Base-by-base conservation (phyloP, 2,888 invertebrate genomes). In the Crossocerus cetratus region DNA sequence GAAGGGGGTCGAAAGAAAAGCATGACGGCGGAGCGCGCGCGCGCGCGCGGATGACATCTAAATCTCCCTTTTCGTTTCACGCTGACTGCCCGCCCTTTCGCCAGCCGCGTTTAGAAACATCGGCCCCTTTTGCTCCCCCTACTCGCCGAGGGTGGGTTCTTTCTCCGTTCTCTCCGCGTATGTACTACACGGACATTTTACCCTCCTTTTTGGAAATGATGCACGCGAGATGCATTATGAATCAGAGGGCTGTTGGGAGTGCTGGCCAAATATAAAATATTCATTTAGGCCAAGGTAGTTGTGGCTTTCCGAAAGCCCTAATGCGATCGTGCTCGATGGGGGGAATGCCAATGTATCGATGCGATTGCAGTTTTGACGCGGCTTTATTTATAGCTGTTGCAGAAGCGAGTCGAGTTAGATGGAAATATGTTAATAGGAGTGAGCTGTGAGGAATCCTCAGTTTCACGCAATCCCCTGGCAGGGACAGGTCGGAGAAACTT, bases 1-100 rank as follows among this genome's bases (percentile, higher is more conserved):
- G 80, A 78, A 70, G 85, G 83, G 69, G 82, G 71, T 32, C 75
- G 74, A 83, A 84, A 85, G 83, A 73, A 80, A 80, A 80, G 77
- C 68, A 77, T 79, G 83, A 83, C 83, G 86, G 87, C 87, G 86
- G 86, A 86, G 89, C 5, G 32, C 32, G 32, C 83, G 86, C 87
- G 87, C 86, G 86, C 86, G 89, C 5, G 32, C 32, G 32, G 87
- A 89, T 90, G 89, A 90, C 85, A 86, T 89, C 89, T 90, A 88
- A 89, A 90, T 90, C 86, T 86, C 85, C 84, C 86, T 84, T 84
- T 85, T 84, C 86, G 85, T 85, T 87, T 85, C 86, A 83, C 80
- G 82, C 86, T 85, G 80, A 84, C 84, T 87, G 86, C 86, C 89
- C 89, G 89, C 89, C 89, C 89, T 87, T 87, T 85, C 81, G 83